Evolutionary conservation across 2,797 vertebrate species (phyloP).

Genomic region (Mormyrus proboscirostris): DNA sequence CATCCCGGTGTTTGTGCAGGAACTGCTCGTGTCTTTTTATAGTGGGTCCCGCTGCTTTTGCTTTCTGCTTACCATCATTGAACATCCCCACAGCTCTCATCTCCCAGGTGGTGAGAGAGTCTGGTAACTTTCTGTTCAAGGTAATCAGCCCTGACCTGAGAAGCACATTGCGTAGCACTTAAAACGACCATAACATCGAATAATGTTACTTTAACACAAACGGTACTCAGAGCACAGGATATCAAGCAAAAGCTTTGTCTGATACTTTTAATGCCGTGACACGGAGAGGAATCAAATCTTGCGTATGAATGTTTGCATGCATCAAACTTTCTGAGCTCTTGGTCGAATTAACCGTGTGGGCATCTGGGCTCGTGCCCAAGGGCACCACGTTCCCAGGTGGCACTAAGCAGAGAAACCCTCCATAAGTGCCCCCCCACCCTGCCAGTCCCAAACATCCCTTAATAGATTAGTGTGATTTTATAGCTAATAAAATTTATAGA

Average conservation of each 20-base stretch:
- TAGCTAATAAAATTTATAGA: background rate
- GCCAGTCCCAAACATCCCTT: background rate
- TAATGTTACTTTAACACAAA: background rate
- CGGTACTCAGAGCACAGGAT: background rate
- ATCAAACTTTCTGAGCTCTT: background rate
- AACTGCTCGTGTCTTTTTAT: background rate
- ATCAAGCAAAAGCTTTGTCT: background rate
- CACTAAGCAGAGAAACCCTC: background rate
- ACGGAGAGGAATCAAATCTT: background rate
- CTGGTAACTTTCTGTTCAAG: slow-evolving; percentile 61
- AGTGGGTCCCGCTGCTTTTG: background rate
- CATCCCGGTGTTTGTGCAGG: background rate
- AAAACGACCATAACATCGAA: background rate
- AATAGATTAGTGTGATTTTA: background rate
- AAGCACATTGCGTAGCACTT: slow-evolving; percentile 5
- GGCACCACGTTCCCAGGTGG: background rate
- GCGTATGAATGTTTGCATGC: background rate
- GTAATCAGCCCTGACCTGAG: slow-evolving; percentile 46
- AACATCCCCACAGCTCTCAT: slow-evolving; percentile 79
- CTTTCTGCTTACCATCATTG: slow-evolving; percentile 57
- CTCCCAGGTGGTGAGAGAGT: slow-evolving; percentile 90
- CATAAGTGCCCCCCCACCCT: background rate
- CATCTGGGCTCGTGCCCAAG: background rate
- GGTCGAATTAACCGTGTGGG: background rate
- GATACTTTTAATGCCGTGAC: background rate